Evolutionary conservation across 2,888 invertebrate species (phyloP).

Genomic region (Drosophila nr. perissopoda): DNA sequence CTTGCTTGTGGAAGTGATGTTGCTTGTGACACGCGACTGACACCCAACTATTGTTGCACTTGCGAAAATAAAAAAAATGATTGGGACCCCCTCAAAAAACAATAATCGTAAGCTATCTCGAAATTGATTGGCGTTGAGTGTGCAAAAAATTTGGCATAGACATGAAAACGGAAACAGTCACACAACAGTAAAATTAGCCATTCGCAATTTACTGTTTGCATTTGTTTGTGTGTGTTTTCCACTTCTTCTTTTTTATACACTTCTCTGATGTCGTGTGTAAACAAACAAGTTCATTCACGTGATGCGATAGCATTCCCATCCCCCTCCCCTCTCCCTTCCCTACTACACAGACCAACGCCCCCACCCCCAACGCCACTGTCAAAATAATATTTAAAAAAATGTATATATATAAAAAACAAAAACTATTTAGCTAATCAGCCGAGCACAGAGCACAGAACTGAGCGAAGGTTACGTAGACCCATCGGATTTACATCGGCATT

Average conservation of each 20-base stretch:
- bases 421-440: constrained; percentile 58
- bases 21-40: constrained; percentile 64
- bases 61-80: constrained; percentile 17
- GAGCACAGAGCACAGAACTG: constrained; percentile 39
- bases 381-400: constrained; percentile 21
- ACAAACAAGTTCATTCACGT: constrained; percentile 74
- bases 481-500: constrained; percentile 10
- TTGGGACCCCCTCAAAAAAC: constrained; percentile 42
- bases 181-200: constrained; percentile 28
- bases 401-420: neutral
- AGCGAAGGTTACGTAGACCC: constrained; percentile 43
- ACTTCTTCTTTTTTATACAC: constrained; percentile 21
- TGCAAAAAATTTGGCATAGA: constrained; percentile 63
- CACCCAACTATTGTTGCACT: constrained; percentile 39
- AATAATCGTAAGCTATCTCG: constrained; percentile 72
- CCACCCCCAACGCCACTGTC: constrained; percentile 20
- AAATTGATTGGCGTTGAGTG: constrained; percentile 77
- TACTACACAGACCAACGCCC: too few relatives aligned
- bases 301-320: constrained; percentile 28
- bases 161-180: constrained; percentile 57
- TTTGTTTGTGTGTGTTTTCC: constrained; percentile 15
- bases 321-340: neutral
- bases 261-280: constrained; percentile 53
- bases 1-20: constrained; percentile 33
- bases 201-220: constrained; percentile 7